phyloP scores from a whole-genome alignment of 2,113 vertebrate genomes.

The Colossoma macropomum region DNA sequence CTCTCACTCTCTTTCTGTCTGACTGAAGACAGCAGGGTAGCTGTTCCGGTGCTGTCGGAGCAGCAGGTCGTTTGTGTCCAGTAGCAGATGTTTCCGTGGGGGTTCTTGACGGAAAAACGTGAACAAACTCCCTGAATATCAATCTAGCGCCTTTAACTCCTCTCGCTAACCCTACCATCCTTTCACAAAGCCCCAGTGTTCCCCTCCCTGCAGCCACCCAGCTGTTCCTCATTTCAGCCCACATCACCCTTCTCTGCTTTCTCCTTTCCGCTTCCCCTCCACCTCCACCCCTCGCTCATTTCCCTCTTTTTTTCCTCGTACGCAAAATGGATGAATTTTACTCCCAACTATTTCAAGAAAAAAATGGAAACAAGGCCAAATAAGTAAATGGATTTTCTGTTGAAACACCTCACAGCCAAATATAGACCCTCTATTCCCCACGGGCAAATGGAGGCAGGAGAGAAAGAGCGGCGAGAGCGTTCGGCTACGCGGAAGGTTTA shows the following conservation, averaged over 20 bases:
- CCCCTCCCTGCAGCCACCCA: slow-evolving; percentile 11
- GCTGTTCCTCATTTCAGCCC: slow-evolving; percentile 55
- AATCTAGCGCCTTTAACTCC: slow-evolving; percentile 17
- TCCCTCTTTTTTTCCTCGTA: slow-evolving; percentile 45
- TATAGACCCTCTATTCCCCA: slow-evolving; percentile 43
- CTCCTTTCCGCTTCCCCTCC: slow-evolving; percentile 47
- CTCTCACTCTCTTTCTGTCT: background rate
- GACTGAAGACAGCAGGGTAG: slow-evolving; percentile 2
- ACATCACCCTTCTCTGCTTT: slow-evolving; percentile 47
- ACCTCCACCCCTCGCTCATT: slow-evolving; percentile 46
- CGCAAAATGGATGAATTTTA: slow-evolving; percentile 67
- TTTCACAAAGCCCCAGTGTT: slow-evolving; percentile 33
- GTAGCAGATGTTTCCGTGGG: slow-evolving; percentile 49
- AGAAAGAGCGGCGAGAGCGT: background rate
- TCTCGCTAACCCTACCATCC: background rate
- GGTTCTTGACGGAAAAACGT: slow-evolving; percentile 7
- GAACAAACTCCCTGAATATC: slow-evolving; percentile 39
- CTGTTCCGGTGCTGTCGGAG: slow-evolving; percentile 28
- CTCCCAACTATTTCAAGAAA: slow-evolving; percentile 44
- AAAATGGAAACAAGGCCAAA: slow-evolving; percentile 39
- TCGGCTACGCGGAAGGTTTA: slow-evolving; percentile 8
- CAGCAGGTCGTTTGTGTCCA: slow-evolving; percentile 24
- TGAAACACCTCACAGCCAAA: slow-evolving; percentile 46
- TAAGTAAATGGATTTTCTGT: slow-evolving; percentile 47
- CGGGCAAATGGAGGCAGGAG: slow-evolving; percentile 9